Percentiles rank a stretch among this genome's conserved stretches.
phyloP scores from a whole-genome alignment of 2,797 vertebrate genomes.

The Sebastes miniatus region DNA sequence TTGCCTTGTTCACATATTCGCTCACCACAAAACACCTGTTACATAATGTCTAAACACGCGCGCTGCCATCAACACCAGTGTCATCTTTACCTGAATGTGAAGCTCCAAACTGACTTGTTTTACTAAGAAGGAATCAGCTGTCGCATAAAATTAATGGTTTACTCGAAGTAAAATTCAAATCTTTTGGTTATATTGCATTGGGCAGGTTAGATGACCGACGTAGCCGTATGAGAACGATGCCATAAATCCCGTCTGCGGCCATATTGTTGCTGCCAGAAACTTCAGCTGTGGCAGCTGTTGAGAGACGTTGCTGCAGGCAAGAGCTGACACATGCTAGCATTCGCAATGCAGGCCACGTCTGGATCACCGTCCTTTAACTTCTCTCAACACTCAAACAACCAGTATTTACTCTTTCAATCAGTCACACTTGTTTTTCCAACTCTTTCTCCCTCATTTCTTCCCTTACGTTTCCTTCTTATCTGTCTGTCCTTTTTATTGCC shows the following conservation, averaged over 20 bases:
- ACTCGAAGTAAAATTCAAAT: neutral
- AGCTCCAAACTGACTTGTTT: neutral
- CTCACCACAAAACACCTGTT: slow-evolving; percentile 3
- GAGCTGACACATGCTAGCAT: slow-evolving; percentile 1
- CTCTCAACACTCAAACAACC: neutral
- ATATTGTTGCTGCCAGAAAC: slow-evolving; percentile 35
- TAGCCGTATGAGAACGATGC: slow-evolving; percentile 9
- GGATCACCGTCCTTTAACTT: slow-evolving; percentile 6
- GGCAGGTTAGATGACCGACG: slow-evolving; percentile 11
- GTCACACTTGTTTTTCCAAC: neutral
- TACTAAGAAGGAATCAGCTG: neutral
- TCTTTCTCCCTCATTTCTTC: neutral
- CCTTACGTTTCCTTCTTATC: slow-evolving; percentile 2
- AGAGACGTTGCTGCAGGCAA: slow-evolving; percentile 35
- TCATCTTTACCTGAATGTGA: neutral
- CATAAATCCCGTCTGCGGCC: slow-evolving; percentile 28
- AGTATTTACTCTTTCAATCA: slow-evolving; percentile 20
- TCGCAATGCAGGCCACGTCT: slow-evolving; percentile 3
- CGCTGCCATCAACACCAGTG: neutral
- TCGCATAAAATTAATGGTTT: neutral
- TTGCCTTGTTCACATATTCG: slow-evolving; percentile 5
- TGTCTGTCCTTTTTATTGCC: slow-evolving; percentile 14
- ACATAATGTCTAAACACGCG: neutral
- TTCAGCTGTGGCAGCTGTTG: slow-evolving; percentile 52
- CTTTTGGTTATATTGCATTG: neutral